A percentile compares a stretch with the other conserved stretches of the same genome.
These are phyloP conservation scores for Agonopterix arenella DNA, from an alignment of 2,888 invertebrate genomes.

Conservation along the genomic window DNA sequence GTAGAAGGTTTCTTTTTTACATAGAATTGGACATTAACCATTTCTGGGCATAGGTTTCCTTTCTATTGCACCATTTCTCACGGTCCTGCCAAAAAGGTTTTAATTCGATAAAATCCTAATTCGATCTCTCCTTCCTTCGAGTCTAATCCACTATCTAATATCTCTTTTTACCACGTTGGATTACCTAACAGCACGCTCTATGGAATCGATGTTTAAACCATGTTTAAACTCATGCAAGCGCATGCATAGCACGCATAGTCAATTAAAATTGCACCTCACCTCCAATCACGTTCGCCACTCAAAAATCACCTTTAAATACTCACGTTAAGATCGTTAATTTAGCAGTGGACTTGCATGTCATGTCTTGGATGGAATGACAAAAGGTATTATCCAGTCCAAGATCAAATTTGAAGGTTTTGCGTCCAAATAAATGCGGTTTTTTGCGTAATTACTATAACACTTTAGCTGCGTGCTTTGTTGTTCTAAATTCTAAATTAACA, in stretches of 20 bases:
- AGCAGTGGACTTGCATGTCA: constrained; percentile 9
- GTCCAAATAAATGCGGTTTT: constrained; percentile 16
- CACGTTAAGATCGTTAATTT: background rate
- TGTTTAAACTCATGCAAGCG: background rate
- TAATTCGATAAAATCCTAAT: too few species aligned
- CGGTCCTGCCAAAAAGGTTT: too few species aligned
- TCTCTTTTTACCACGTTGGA: background rate
- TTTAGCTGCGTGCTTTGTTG: too few species aligned
- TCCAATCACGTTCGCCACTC: background rate
- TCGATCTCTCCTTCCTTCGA: too few species aligned
- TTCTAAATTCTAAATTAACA: too few species aligned
- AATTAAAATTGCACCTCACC: constrained; percentile 4
- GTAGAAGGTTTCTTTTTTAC: too few species aligned
- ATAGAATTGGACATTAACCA: too few species aligned
- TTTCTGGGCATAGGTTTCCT: too few species aligned
- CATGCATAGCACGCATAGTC: constrained; percentile 1
- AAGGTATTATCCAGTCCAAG: constrained; percentile 35
- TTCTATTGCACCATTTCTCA: too few species aligned
- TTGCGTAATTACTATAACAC: constrained; percentile 16
- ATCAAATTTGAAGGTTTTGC: constrained; percentile 30
- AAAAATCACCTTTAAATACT: background rate
- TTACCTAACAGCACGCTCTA: background rate
- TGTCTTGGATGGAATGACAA: constrained; percentile 16
- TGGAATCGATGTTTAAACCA: background rate
- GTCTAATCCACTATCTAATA: too few species aligned